These are phyloP conservation scores for Forbesichthys agassizii DNA, from an alignment of 2,113 vertebrate species.

Conservation along the genomic window DNA sequence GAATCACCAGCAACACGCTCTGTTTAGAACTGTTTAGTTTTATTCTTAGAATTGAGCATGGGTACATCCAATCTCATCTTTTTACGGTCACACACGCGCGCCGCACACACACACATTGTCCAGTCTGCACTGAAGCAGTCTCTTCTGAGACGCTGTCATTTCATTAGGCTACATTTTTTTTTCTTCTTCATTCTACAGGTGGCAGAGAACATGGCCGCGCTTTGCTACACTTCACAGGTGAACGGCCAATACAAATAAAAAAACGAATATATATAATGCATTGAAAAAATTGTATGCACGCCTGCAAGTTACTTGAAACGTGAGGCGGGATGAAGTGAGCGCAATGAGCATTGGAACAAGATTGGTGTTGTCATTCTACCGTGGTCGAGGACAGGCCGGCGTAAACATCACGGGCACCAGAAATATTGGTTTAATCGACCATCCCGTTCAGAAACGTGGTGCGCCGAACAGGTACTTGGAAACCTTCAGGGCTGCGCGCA, in stretches of 20 bases:
- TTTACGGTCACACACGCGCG: not conserved
- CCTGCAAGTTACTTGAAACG: conserved; percentile 73
- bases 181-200: conserved; percentile 39
- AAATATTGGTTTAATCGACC: conserved; percentile 75
- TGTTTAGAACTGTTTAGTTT: conserved; percentile 8
- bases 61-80: conserved; percentile 22
- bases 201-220: conserved; percentile 47
- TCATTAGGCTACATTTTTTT: conserved; percentile 39
- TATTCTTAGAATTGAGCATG: conserved; percentile 41
- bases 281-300: conserved; percentile 68
- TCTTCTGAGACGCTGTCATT: conserved; percentile 44
- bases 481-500: conserved; percentile 27
- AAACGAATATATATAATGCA: conserved; percentile 76
- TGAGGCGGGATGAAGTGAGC: conserved; percentile 63
- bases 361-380: conserved; percentile 73
- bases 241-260: conserved; percentile 55
- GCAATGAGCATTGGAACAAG: conserved; percentile 65
- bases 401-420: conserved; percentile 64
- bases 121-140: too few species aligned
- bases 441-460: conserved; percentile 28
- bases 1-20: conserved; percentile 23
- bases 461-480: conserved; percentile 57
- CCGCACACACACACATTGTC: not conserved
- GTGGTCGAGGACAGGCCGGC: conserved; percentile 59
- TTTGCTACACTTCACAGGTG: conserved; percentile 41